Evolutionary conservation across 2,113 vertebrate species (phyloP).

Genomic region (Ictalurus furcatus): DNA sequence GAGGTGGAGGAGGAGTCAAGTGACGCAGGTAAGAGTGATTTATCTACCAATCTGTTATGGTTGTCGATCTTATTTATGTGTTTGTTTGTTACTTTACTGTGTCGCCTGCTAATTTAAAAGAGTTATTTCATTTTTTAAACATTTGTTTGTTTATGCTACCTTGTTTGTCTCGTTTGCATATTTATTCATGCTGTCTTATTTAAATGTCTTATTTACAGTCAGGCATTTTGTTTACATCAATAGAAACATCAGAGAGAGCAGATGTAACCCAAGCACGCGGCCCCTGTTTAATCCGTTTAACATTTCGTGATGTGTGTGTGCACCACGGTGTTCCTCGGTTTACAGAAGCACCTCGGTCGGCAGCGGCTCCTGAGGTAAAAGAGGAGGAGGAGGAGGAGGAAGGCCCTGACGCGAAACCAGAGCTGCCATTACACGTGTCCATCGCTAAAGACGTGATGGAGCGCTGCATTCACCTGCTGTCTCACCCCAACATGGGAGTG

Average conservation of each 20-base stretch:
- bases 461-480: slow-evolving; percentile 86
- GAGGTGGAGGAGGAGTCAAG: slow-evolving; percentile 68
- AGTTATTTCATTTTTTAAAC: not conserved
- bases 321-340: not conserved
- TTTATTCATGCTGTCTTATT: not conserved
- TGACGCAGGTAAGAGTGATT: slow-evolving; percentile 59
- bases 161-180: not conserved
- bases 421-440: slow-evolving; percentile 76
- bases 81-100: not conserved
- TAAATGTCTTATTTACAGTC: not conserved
- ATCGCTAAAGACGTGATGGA: slow-evolving; percentile 85
- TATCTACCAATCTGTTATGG: not conserved
- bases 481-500: slow-evolving; percentile 75
- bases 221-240: not conserved
- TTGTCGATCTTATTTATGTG: not conserved
- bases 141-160: not conserved
- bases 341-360: slow-evolving; percentile 55
- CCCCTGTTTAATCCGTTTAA: not conserved
- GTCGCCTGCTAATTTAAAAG: not conserved
- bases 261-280: not conserved
- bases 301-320: not conserved
- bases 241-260: not conserved
- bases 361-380: slow-evolving; percentile 43
- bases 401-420: slow-evolving; percentile 64
- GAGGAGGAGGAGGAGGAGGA: slow-evolving; percentile 45